A percentile compares a stretch with the other conserved stretches of the same genome.
These are phyloP conservation scores for Bathynomus jamesi DNA, from an alignment of 1,140 invertebrate genomes.

Conservation along the genomic window DNA sequence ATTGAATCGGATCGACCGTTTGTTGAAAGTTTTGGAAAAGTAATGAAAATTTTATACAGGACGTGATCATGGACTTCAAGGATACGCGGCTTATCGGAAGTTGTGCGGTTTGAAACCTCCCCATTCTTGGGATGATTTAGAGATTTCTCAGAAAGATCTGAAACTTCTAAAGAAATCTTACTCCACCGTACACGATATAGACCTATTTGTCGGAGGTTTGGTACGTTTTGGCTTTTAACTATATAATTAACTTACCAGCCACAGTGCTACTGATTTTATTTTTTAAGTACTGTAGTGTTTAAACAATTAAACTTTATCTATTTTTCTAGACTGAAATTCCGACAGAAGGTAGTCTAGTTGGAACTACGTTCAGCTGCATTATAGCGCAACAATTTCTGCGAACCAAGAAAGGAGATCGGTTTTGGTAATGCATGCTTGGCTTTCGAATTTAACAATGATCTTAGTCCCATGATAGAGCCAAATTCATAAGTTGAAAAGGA, in stretches of 20 bases:
- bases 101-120: background rate
- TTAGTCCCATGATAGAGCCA: too few species aligned
- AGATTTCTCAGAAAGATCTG: background rate
- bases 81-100: background rate
- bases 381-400: conserved; percentile 53
- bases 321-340: conserved; percentile 47
- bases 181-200: background rate
- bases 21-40: too few species aligned
- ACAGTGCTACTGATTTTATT: background rate
- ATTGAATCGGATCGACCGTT: too few species aligned
- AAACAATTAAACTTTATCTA: too few species aligned
- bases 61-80: background rate
- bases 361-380: conserved; percentile 53
- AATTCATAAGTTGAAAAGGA: too few species aligned
- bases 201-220: background rate
- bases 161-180: background rate
- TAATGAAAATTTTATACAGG: too few species aligned
- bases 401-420: conserved; percentile 52
- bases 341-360: conserved; percentile 48
- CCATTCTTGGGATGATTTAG: background rate
- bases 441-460: too few species aligned
- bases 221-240: background rate
- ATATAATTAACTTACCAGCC: background rate
- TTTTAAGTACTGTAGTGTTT: too few species aligned
- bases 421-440: too few species aligned